These are phyloP conservation scores for Neoniphon sammara DNA, from an alignment of 2,797 vertebrate species.

Conservation along the genomic window DNA sequence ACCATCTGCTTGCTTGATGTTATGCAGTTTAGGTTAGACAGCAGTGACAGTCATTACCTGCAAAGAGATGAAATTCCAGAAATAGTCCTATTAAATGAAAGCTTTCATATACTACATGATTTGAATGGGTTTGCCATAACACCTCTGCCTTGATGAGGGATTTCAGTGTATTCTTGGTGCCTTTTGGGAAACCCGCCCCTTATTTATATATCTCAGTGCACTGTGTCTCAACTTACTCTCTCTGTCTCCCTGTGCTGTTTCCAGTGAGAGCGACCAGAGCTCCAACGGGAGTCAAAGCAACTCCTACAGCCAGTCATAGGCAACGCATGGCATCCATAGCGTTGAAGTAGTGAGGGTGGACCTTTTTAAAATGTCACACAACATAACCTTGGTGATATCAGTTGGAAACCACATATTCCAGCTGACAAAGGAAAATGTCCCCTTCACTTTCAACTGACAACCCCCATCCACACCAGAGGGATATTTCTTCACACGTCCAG, in stretches of 20 bases:
- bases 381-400: conserved; percentile 32
- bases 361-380: conserved; percentile 20
- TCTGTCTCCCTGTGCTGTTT: conserved; percentile 22
- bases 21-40: not conserved
- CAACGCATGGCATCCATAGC: conserved; percentile 8
- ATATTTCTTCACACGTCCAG: conserved; percentile 17
- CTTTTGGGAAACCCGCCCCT: not conserved
- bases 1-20: not conserved
- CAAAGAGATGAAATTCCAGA: not conserved
- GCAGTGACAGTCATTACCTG: not conserved
- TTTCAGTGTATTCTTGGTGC: not conserved
- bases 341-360: conserved; percentile 28
- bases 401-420: conserved; percentile 3
- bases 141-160: not conserved
- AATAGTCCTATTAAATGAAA: not conserved
- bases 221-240: not conserved
- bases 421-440: conserved; percentile 17
- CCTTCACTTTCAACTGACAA: conserved; percentile 25
- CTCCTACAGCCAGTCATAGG: conserved; percentile 97
- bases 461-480: conserved; percentile 8
- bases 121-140: too few relatives aligned
- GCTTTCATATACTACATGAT: not conserved
- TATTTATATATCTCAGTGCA: not conserved
- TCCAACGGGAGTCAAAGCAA: conserved; percentile 98
- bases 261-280: conserved; percentile 97